Conservation (phyloP, 2,797 vertebrate genomes). For the Amblyopsis hoosieri region DNA sequence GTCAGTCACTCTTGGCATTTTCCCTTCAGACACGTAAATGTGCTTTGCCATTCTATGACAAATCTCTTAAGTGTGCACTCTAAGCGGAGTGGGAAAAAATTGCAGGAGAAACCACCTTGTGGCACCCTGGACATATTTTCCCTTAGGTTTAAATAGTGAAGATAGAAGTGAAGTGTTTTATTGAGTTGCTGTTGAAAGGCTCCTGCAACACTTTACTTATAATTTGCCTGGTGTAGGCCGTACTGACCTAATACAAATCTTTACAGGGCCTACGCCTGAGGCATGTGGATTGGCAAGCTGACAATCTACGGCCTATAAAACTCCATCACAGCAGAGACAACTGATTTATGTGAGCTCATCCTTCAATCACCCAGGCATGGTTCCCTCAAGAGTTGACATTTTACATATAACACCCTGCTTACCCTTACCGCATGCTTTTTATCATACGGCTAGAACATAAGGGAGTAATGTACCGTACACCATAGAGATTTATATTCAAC, state of each 20-base stretch:
- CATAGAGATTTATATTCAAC: not conserved
- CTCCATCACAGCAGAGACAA: constrained; percentile 6
- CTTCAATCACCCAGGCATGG: too few relatives aligned
- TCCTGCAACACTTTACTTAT: not conserved
- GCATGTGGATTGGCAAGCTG: constrained; percentile 8
- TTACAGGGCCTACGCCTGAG: too few relatives aligned
- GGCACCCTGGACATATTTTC: not conserved
- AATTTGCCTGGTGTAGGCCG: too few relatives aligned
- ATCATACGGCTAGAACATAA: too few relatives aligned
- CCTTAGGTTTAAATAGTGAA: not conserved
- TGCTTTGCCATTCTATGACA: not conserved
- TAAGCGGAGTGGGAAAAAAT: not conserved
- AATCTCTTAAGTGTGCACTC: not conserved
- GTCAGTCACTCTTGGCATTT: not conserved
- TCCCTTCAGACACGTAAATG: not conserved
- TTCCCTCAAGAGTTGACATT: too few relatives aligned
- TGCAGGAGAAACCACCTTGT: not conserved
- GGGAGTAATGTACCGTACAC: too few relatives aligned
- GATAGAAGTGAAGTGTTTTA: constrained; percentile 4
- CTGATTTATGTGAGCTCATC: too few relatives aligned
- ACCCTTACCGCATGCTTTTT: too few relatives aligned
- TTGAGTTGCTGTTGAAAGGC: not conserved
- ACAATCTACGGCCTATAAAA: constrained; percentile 23
- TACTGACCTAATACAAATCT: too few relatives aligned
- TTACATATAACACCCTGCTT: too few relatives aligned